Evolutionary conservation across 1,140 invertebrate genomes (phyloP).

Genomic region (Bombus consobrinus): DNA sequence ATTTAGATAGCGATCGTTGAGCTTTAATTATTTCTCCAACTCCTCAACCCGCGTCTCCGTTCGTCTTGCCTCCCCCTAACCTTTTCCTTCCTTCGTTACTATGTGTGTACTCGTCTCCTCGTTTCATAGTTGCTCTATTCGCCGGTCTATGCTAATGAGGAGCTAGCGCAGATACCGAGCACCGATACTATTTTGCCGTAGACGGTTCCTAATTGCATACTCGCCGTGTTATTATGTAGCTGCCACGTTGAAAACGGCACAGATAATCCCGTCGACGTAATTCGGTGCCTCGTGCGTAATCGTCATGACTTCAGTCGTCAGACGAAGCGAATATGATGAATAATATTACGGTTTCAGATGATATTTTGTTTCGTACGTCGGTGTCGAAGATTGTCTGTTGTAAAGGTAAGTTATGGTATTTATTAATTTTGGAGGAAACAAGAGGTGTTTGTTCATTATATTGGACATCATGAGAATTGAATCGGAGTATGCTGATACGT

Average conservation of each 20-base stretch:
- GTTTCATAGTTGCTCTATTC: constrained; percentile 57
- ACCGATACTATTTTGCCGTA: constrained; percentile 56
- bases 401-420: not conserved
- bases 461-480: not conserved
- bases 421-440: not conserved
- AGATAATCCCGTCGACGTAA: constrained; percentile 13
- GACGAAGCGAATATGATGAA: too few species aligned
- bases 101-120: not conserved
- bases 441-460: too few species aligned
- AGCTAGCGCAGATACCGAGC: constrained; percentile 46
- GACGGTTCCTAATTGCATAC: constrained; percentile 54
- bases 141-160: constrained; percentile 60
- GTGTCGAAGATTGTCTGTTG: not conserved
- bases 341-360: too few species aligned
- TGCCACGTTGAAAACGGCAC: constrained; percentile 1
- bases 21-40: constrained; percentile 67
- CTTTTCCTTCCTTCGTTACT: not conserved
- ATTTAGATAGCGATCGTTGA: constrained; percentile 68
- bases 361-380: too few species aligned
- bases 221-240: constrained; percentile 34
- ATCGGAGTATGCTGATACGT: not conserved
- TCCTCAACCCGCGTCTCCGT: not conserved
- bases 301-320: not conserved
- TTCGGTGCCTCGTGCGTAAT: not conserved
- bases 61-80: too few species aligned